Conservation (phyloP, 2,113 vertebrate species). For the Hydropotes inermis region DNA sequence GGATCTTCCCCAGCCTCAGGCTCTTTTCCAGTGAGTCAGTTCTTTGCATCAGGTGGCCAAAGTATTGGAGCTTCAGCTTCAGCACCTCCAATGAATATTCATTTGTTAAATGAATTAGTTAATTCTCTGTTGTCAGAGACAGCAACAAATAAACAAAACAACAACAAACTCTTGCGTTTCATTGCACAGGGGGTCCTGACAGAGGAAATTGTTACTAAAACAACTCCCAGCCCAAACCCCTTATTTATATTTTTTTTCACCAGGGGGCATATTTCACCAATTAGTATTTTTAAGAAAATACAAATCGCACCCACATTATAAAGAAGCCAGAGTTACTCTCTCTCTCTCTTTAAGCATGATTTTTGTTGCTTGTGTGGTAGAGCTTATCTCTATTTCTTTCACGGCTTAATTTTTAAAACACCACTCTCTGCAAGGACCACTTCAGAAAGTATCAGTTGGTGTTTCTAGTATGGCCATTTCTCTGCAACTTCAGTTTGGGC, state of each 20-base stretch:
- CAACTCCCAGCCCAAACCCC: background rate
- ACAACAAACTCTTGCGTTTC: background rate
- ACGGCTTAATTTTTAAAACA: background rate
- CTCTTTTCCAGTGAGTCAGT: background rate
- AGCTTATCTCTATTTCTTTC: constrained; percentile 1
- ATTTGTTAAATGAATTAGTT: background rate
- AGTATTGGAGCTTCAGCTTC: background rate
- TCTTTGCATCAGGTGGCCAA: background rate
- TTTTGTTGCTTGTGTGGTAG: background rate
- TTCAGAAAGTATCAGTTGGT: background rate
- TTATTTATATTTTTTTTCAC: background rate
- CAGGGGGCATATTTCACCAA: background rate
- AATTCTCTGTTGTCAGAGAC: background rate
- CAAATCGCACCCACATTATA: background rate
- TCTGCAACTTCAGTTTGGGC: background rate
- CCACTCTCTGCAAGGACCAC: background rate
- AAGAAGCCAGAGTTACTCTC: background rate
- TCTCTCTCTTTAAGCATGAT: background rate
- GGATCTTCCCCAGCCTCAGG: background rate
- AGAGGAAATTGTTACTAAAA: background rate
- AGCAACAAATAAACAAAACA: background rate
- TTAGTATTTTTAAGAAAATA: constrained; percentile 3
- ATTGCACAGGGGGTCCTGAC: background rate
- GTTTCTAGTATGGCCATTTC: background rate
- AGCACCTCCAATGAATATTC: background rate